A percentile compares a stretch with the other conserved stretches of the same genome.
Conservation (phyloP, 2,113 vertebrate species). For the Melanerpes formicivorus region DNA sequence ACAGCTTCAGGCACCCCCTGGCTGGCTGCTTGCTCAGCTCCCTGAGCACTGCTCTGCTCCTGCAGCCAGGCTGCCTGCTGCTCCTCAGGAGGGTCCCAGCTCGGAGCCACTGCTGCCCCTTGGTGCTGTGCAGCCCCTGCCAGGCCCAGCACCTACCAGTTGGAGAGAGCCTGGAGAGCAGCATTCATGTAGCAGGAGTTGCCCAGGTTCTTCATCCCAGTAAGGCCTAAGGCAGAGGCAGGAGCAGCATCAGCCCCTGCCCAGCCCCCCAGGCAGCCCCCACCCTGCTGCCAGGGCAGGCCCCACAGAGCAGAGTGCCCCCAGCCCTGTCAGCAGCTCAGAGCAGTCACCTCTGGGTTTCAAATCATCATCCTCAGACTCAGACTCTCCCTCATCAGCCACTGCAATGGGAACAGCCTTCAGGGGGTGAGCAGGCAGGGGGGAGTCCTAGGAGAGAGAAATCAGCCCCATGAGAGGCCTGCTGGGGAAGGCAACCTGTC, state of each 20-base stretch:
- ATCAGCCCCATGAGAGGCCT: background rate
- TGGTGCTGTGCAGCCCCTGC: background rate
- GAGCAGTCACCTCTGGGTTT: constrained; percentile 90
- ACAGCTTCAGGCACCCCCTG: background rate
- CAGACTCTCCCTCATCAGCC: constrained; percentile 93
- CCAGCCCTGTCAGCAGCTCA: background rate
- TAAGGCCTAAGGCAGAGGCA: constrained; percentile 82
- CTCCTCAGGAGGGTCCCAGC: background rate
- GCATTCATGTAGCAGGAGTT: constrained; percentile 99
- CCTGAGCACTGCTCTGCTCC: background rate
- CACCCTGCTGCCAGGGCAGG: background rate
- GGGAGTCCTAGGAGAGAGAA: constrained; percentile 77
- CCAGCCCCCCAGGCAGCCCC: background rate
- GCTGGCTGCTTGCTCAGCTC: background rate
- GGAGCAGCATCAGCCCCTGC: background rate
- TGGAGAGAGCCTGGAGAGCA: constrained; percentile 95
- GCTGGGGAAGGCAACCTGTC: background rate
- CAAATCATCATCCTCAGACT: constrained; percentile 95
- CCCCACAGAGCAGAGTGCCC: background rate
- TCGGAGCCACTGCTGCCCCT: background rate
- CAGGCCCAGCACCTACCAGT: constrained; percentile 84
- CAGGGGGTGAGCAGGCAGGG: constrained; percentile 76
- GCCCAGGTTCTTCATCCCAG: constrained; percentile 98
- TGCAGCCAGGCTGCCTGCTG: background rate
- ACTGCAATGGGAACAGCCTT: constrained; percentile 94